Conservation (phyloP, 2,888 invertebrate species). For the Bursaphelenchus okinawaensis region DNA sequence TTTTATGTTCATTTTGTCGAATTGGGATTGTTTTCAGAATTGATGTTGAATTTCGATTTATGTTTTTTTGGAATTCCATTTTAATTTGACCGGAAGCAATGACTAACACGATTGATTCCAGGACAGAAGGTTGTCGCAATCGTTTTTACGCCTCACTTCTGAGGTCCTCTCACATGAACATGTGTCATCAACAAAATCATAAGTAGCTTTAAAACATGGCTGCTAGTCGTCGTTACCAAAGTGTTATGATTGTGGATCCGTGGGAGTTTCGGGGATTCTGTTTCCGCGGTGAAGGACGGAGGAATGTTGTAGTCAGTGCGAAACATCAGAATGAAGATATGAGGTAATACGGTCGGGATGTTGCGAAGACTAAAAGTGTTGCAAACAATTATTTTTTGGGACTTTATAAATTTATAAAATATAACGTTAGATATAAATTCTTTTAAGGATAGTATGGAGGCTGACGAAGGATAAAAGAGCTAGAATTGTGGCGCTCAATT, state of each 20-base stretch:
- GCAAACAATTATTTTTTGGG: background rate
- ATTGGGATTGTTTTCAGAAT: too few species aligned
- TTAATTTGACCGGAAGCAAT: too few species aligned
- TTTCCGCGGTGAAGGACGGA: constrained; percentile 54
- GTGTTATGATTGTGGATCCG: constrained; percentile 17
- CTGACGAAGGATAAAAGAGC: constrained; percentile 50
- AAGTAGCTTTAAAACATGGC: background rate
- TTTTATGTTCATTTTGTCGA: too few species aligned
- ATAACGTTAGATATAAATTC: constrained; percentile 1
- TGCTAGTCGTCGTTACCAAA: background rate
- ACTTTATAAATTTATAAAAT: background rate
- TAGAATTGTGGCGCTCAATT: constrained; percentile 42
- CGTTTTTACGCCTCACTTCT: background rate
- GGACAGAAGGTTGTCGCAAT: background rate
- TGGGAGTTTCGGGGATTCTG: constrained; percentile 39
- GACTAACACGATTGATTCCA: too few species aligned
- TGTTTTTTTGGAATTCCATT: too few species aligned
- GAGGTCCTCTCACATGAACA: background rate
- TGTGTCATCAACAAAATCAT: background rate
- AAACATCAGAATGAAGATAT: constrained; percentile 34
- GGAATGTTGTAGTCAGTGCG: constrained; percentile 55
- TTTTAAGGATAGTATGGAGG: constrained; percentile 53
- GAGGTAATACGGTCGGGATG: too few species aligned
- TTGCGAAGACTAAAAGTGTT: too few species aligned
- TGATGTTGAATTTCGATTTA: too few species aligned